A percentile compares a stretch with the other conserved stretches of the same genome.
Conservation (phyloP, 1,140 invertebrate species). For the Drosophila kanapiae region DNA sequence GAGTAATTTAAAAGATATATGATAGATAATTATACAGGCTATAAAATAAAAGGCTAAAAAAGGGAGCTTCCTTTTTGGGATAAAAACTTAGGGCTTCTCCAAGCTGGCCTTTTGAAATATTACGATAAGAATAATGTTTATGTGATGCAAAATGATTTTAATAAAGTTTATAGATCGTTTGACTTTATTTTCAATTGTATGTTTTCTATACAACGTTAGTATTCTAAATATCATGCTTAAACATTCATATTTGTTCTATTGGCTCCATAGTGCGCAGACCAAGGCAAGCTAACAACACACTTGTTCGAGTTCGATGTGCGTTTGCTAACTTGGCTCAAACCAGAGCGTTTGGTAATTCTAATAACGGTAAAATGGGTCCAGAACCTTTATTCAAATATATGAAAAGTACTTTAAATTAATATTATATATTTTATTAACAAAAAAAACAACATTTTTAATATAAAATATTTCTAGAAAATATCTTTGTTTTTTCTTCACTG, state of each 20-base stretch:
- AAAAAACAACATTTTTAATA: no score
- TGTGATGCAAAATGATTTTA: no score
- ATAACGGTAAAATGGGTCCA: conserved; percentile 12
- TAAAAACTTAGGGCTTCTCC: not conserved
- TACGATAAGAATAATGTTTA: no score
- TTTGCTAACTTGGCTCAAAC: conserved; percentile 23
- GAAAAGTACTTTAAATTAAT: not conserved
- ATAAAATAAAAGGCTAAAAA: no score
- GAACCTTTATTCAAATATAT: not conserved
- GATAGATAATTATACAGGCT: not conserved
- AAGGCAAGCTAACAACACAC: conserved; percentile 44
- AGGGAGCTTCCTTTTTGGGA: not conserved
- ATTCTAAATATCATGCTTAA: not conserved
- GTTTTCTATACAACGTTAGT: not conserved
- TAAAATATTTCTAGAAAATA: no score
- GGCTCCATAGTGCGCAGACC: not conserved
- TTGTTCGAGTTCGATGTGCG: conserved; percentile 43
- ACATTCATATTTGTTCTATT: not conserved
- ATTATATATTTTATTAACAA: not conserved
- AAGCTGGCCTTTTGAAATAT: no score
- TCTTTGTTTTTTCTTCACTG: no score
- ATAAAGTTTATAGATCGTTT: not conserved
- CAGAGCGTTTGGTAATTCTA: conserved; percentile 12
- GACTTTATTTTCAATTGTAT: no score
- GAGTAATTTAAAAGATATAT: not conserved